Evolutionary conservation across 2,888 invertebrate genomes (phyloP).

Genomic region (Sussaba pulchella): DNA sequence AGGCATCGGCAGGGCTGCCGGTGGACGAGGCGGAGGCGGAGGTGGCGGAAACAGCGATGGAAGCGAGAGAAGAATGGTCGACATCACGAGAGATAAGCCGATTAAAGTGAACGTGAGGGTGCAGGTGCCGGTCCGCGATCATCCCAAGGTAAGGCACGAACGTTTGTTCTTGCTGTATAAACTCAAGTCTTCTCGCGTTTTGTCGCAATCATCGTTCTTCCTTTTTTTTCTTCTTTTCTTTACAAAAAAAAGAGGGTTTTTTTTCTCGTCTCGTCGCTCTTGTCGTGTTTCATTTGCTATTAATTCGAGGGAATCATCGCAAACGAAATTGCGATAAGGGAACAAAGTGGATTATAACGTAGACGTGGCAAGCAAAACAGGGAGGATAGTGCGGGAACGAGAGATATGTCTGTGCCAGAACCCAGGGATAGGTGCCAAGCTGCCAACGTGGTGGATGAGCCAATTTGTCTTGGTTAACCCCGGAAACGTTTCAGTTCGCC

Average conservation of each 20-base stretch:
- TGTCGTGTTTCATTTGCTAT: not conserved
- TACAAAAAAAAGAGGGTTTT: not conserved
- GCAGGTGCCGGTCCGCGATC: slow-evolving; percentile 94
- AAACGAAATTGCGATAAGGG: slow-evolving; percentile 5
- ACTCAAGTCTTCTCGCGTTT: not conserved
- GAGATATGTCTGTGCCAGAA: slow-evolving; percentile 29
- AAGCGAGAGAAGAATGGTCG: slow-evolving; percentile 90
- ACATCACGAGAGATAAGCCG: slow-evolving; percentile 94
- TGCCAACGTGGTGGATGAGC: slow-evolving; percentile 58
- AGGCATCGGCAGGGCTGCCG: slow-evolving; percentile 69
- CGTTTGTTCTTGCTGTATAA: not conserved
- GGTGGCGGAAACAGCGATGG: slow-evolving; percentile 78
- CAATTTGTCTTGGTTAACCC: slow-evolving; percentile 71
- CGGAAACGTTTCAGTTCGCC: slow-evolving; percentile 61
- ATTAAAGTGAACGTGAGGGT: slow-evolving; percentile 95
- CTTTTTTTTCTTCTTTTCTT: not conserved
- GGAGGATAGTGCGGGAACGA: slow-evolving; percentile 32
- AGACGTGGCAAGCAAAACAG: slow-evolving; percentile 34
- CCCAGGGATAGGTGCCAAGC: slow-evolving; percentile 50
- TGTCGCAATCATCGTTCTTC: slow-evolving; percentile 12
- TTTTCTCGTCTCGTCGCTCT: not conserved
- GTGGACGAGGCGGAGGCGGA: slow-evolving; percentile 71
- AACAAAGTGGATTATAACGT: slow-evolving; percentile 29
- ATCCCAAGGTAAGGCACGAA: slow-evolving; percentile 89
- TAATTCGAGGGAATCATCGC: not conserved